Evolutionary conservation across 2,797 vertebrate species (phyloP).

Genomic region (Poliocrania exsul): DNA sequence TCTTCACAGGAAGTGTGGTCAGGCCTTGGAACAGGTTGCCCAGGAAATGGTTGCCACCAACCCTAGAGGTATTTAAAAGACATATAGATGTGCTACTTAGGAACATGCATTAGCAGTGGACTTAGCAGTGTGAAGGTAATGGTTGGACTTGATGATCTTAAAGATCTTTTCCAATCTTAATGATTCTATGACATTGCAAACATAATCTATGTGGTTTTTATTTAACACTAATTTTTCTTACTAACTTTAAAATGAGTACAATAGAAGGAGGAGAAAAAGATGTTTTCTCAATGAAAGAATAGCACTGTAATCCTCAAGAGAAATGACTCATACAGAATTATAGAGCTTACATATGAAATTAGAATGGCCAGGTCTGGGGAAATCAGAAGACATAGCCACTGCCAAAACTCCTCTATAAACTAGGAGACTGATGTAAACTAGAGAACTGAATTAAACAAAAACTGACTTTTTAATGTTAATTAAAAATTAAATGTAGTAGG

Average conservation of each 20-base stretch:
- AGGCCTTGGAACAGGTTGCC: neutral
- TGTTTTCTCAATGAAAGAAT: neutral
- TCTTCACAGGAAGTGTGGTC: neutral
- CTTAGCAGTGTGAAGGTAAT: neutral
- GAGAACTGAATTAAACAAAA: neutral
- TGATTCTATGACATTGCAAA: neutral
- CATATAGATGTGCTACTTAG: rapidly evolving
- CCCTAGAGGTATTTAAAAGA: neutral
- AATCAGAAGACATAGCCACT: neutral
- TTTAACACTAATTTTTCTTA: neutral
- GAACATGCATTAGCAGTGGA: neutral
- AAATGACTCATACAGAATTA: neutral
- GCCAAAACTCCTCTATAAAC: neutral
- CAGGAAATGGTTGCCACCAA: neutral
- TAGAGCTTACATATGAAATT: neutral
- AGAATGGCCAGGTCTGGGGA: neutral
- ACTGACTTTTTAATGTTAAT: neutral
- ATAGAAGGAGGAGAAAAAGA: neutral
- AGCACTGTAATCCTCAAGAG: neutral
- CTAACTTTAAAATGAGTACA: neutral
- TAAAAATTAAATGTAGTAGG: neutral
- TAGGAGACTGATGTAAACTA: neutral
- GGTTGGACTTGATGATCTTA: neutral
- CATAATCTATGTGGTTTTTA: neutral
- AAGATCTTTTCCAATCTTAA: neutral